Evolutionary conservation across 2,113 vertebrate genomes (phyloP).

Genomic region (Gadus macrocephalus): DNA sequence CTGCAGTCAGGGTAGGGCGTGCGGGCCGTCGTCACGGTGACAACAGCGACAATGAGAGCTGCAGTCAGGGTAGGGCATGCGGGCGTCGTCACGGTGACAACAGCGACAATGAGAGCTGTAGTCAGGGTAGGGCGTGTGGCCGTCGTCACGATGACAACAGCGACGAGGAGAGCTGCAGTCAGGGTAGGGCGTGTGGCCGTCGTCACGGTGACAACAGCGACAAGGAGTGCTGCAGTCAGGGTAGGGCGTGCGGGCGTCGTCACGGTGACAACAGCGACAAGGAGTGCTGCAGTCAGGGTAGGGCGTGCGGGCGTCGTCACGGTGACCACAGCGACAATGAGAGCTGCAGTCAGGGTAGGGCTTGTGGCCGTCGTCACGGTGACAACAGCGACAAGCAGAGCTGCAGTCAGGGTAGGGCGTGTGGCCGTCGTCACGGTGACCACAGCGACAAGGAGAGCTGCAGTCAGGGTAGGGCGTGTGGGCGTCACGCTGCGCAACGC

Average conservation of each 20-base stretch:
- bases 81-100: constrained; percentile 63
- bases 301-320: background rate
- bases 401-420: constrained; percentile 71
- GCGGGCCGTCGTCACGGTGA: constrained; percentile 51
- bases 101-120: constrained; percentile 92
- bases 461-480: constrained; percentile 55
- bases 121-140: constrained; percentile 48
- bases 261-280: constrained; percentile 86
- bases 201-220: constrained; percentile 81
- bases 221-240: constrained; percentile 83
- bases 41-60: constrained; percentile 91
- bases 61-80: constrained; percentile 63
- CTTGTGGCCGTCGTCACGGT: background rate
- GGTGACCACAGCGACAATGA: constrained; percentile 90
- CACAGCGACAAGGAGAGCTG: constrained; percentile 94
- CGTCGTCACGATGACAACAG: constrained; percentile 74
- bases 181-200: constrained; percentile 35
- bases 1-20: constrained; percentile 71
- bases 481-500: too few species aligned
- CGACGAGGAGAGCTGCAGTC: constrained; percentile 88
- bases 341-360: constrained; percentile 75
- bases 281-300: constrained; percentile 79
- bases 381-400: constrained; percentile 94
- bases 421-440: constrained; percentile 53
- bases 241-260: constrained; percentile 25